A percentile compares a stretch with the other conserved stretches of the same genome.
Conservation (phyloP, 2,888 invertebrate genomes). For the Acanthosoma haemorrhoidale region DNA sequence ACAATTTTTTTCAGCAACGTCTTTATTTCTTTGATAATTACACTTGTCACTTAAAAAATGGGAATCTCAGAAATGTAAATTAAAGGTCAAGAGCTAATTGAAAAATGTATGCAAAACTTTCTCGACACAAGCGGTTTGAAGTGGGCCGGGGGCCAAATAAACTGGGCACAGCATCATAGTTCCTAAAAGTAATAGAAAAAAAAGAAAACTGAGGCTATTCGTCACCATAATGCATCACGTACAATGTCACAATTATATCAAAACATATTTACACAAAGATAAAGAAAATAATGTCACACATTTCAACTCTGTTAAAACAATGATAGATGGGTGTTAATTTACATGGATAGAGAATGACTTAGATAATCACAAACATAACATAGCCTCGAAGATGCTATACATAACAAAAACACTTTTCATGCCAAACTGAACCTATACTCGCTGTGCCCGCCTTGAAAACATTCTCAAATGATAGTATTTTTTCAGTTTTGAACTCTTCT, state of each 20-base stretch:
- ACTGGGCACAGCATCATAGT: slow-evolving; percentile 22
- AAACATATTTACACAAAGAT: slow-evolving; percentile 23
- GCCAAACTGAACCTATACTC: neutral
- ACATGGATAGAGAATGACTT: slow-evolving; percentile 26
- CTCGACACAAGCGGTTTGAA: slow-evolving; percentile 21
- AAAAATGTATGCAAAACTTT: slow-evolving; percentile 13
- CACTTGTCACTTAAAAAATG: slow-evolving; percentile 30
- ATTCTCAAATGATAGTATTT: neutral
- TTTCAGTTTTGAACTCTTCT: slow-evolving; percentile 7
- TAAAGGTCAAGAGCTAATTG: slow-evolving; percentile 21
- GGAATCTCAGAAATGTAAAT: slow-evolving; percentile 27
- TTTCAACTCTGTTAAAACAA: slow-evolving; percentile 8
- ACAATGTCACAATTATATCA: neutral
- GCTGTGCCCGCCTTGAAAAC: slow-evolving; percentile 19
- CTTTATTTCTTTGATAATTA: slow-evolving; percentile 23
- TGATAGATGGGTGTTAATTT: neutral
- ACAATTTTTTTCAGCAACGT: slow-evolving; percentile 20
- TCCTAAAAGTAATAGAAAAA: slow-evolving; percentile 1
- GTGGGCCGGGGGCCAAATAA: slow-evolving; percentile 17
- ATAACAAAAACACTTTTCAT: slow-evolving; percentile 24
- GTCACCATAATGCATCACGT: too few species aligned
- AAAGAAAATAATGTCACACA: slow-evolving; percentile 5
- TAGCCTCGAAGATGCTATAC: slow-evolving; percentile 4
- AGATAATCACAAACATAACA: slow-evolving; percentile 28
- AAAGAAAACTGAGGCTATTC: too few species aligned